Base-by-base conservation (phyloP, 2,888 invertebrate species). In the Drosophila fulvimacula region DNA sequence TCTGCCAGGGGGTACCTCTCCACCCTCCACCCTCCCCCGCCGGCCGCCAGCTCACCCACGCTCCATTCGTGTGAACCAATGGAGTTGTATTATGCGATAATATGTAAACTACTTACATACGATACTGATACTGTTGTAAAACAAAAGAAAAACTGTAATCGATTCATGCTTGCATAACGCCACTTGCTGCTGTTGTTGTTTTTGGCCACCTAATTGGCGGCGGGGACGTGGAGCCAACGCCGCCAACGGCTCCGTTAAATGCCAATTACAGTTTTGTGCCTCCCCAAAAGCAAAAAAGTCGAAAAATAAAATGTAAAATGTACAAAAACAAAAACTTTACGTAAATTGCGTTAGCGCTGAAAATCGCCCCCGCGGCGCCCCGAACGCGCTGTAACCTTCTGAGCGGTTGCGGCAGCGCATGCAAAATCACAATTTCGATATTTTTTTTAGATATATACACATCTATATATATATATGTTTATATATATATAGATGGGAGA, bases 141-240 rank as follows among this genome's bases (percentile, higher is more conserved):
- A n/a, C 38, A 38, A 10, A 30, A 10, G 10, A 30, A 30, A 9
- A 30, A 30, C 53, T 42, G 56, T 76, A 73, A 78, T 78, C 69
- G 69, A 82, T 82, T 72, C 58, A 36, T 52, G 59, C 67, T 80
- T 81, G 81, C 81, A 71, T 75, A 81, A 82, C 53, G 59, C 62
- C 51, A 44, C 78, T 63, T 67, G 60, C 13, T 58, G 58, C 27
- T 46, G 38, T 36, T 30, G 39, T 17, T 59, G 51, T 11, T 32
- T 61, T 9, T 59, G 67, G 17, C 49, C 36, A 19, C 34, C 41
- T 69, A 73, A 69, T 73, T 73, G 71, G 57, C 56, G 48, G 15
- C n/a, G 57, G 71, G 71, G 41, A 64, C 71, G 71, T 66, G 70
- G 48, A 62, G 44, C 24, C 42, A 36, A 52, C 52, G 75, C 53